Evolutionary conservation across 2,113 vertebrate species (phyloP).

Genomic region (Cranoglanis bouderius): DNA sequence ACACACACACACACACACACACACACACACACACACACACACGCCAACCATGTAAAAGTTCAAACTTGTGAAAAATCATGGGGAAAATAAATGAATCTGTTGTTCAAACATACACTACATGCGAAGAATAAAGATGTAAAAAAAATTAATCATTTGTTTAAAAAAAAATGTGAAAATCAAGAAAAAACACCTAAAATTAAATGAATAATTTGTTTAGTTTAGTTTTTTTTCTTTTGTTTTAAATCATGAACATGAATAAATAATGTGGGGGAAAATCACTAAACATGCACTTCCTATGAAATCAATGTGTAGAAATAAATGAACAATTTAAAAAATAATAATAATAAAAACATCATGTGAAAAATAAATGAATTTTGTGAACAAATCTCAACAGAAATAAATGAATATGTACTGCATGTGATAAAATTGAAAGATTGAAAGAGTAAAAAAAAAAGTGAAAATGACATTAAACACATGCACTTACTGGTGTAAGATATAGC

Average conservation of each 20-base stretch:
- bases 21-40: too few species aligned
- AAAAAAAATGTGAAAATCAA: neutral
- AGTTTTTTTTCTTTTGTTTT: neutral
- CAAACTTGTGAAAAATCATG: neutral
- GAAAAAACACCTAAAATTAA: neutral
- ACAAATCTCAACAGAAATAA: neutral
- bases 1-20: too few species aligned
- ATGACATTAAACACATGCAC: neutral
- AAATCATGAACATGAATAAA: neutral
- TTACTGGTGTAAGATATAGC: neutral
- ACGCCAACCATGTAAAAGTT: too few species aligned
- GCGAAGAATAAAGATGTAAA: too few species aligned
- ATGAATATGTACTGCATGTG: too few species aligned
- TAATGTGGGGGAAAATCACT: neutral
- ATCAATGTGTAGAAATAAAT: neutral
- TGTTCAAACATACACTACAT: neutral
- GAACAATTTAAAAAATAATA: neutral
- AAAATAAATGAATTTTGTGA: neutral
- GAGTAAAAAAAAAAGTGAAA: neutral
- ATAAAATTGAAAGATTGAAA: too few species aligned
- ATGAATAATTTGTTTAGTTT: neutral
- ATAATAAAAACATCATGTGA: neutral
- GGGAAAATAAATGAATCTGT: neutral
- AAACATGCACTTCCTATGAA: neutral
- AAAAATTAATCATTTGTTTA: neutral